These are phyloP conservation scores for Platyura marginata DNA, from an alignment of 1,140 invertebrate genomes.

Conservation along the genomic window DNA sequence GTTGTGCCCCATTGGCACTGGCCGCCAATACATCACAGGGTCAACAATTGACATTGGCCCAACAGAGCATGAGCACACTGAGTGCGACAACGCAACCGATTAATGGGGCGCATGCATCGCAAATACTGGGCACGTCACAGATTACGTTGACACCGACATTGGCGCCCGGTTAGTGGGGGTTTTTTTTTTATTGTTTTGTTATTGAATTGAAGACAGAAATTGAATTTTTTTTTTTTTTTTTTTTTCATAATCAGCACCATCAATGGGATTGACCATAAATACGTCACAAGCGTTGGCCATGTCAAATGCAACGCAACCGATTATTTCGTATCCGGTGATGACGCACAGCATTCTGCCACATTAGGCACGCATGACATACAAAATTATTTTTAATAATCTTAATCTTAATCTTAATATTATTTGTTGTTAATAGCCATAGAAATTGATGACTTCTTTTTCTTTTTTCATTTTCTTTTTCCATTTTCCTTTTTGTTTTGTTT, in stretches of 20 bases:
- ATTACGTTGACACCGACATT: slow-evolving; percentile 5
- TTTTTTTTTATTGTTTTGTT: too few species aligned
- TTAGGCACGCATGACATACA: too few species aligned
- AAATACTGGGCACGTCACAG: slow-evolving; percentile 19
- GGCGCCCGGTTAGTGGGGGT: not conserved
- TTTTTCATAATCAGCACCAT: not conserved
- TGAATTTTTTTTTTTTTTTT: not conserved
- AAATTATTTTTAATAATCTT: not conserved
- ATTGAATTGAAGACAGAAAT: not conserved
- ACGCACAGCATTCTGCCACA: slow-evolving; percentile 27
- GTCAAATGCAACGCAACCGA: slow-evolving; percentile 33
- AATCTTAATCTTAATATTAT: too few species aligned
- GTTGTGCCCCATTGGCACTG: slow-evolving; percentile 16
- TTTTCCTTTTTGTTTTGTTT: too few species aligned
- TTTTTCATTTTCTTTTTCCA: too few species aligned
- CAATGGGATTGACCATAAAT: slow-evolving; percentile 19
- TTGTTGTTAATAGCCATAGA: too few species aligned
- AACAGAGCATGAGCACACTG: slow-evolving; percentile 12
- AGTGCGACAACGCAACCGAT: slow-evolving; percentile 10
- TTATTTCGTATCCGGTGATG: slow-evolving; percentile 56
- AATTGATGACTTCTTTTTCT: too few species aligned
- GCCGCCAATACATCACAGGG: slow-evolving; percentile 17
- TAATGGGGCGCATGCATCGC: slow-evolving; percentile 10
- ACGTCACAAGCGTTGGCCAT: slow-evolving; percentile 29
- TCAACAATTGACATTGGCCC: slow-evolving; percentile 16